These are phyloP conservation scores for Gavia stellata DNA, from an alignment of 2,113 vertebrate genomes.

Conservation along the genomic window DNA sequence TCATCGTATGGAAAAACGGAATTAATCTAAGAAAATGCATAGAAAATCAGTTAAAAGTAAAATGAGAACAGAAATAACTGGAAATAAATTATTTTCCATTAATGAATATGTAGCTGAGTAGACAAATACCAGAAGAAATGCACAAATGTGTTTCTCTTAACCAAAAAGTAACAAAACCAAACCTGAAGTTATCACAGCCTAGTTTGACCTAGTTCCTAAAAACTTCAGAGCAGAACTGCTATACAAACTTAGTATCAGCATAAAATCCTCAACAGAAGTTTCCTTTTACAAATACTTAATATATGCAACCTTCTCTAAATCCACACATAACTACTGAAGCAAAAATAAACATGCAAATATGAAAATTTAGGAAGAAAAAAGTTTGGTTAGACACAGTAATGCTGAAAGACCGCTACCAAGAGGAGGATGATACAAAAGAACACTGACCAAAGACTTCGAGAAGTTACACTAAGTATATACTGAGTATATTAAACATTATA, in stretches of 20 bases:
- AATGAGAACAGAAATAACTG: not conserved
- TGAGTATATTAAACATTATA: not conserved
- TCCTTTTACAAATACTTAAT: not conserved
- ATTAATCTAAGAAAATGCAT: not conserved
- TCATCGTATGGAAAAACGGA: rapidly evolving
- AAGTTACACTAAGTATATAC: not conserved
- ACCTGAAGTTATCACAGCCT: rapidly evolving
- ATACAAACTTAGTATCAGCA: not conserved
- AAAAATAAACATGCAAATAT: not conserved
- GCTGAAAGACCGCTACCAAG: not conserved
- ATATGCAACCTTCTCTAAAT: not conserved
- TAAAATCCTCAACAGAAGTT: not conserved
- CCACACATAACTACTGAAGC: not conserved
- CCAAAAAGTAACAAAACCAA: not conserved
- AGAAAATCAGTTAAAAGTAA: not conserved
- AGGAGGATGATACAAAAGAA: not conserved
- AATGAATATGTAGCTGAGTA: not conserved
- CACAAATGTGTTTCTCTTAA: not conserved
- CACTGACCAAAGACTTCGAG: not conserved
- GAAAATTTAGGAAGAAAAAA: not conserved
- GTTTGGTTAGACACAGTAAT: not conserved
- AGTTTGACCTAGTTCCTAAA: not conserved
- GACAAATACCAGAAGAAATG: not conserved
- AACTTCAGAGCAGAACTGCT: not conserved
- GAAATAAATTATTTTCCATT: not conserved